Conservation (phyloP, 1,140 invertebrate species). For the Drosophila sulfurigaster region DNA sequence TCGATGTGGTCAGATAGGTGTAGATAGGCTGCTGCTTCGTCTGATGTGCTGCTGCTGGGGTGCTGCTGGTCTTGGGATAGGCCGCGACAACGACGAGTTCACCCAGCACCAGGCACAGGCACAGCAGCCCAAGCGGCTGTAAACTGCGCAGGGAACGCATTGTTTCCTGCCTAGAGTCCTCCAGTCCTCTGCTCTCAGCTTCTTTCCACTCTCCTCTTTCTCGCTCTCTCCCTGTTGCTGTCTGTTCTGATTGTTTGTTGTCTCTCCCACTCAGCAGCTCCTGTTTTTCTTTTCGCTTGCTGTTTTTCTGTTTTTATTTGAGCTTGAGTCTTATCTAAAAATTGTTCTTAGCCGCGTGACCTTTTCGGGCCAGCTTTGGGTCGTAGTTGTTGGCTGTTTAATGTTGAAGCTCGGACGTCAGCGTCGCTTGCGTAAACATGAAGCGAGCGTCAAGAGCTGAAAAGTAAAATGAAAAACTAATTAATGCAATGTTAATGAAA, state of each 20-base stretch:
- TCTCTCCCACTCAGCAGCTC: neutral
- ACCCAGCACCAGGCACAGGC: slow-evolving; percentile 48
- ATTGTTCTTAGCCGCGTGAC: slow-evolving; percentile 48
- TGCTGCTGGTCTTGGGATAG: slow-evolving; percentile 55
- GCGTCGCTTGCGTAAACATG: slow-evolving; percentile 57
- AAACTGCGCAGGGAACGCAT: slow-evolving; percentile 60
- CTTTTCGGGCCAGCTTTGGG: slow-evolving; percentile 22
- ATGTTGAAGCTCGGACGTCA: slow-evolving; percentile 34
- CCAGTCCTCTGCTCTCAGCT: slow-evolving; percentile 8
- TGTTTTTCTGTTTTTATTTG: slow-evolving; percentile 58
- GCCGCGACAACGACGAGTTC: slow-evolving; percentile 22
- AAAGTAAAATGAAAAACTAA: slow-evolving; percentile 62
- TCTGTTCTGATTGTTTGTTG: slow-evolving; percentile 1
- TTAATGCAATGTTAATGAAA: slow-evolving; percentile 75
- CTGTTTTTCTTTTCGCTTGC: neutral
- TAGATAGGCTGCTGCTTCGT: slow-evolving; percentile 37
- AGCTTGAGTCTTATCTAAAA: slow-evolving; percentile 63
- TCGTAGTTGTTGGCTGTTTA: slow-evolving; percentile 41
- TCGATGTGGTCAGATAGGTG: slow-evolving; percentile 77
- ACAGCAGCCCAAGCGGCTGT: slow-evolving; percentile 52
- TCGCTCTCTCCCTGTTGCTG: neutral
- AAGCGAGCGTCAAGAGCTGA: slow-evolving; percentile 50
- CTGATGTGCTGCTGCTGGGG: slow-evolving; percentile 43
- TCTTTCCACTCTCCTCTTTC: slow-evolving; percentile 15
- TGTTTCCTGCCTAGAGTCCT: slow-evolving; percentile 33